These are phyloP conservation scores for Allobates femoralis DNA, from an alignment of 2,797 vertebrate genomes.

Conservation along the genomic window DNA sequence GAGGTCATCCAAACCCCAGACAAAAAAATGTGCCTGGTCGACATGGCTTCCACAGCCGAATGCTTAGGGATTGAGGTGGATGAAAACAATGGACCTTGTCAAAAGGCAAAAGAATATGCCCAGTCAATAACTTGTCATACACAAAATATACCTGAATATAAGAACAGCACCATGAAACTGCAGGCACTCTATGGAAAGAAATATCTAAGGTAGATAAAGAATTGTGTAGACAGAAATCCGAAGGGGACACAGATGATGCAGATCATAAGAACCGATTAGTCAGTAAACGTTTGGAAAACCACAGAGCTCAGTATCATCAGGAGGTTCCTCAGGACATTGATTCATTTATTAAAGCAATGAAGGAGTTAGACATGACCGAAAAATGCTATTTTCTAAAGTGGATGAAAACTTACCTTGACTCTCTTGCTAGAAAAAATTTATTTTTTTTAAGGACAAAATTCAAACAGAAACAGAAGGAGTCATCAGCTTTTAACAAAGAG, in stretches of 20 bases:
- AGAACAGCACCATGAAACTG: slow-evolving; percentile 75
- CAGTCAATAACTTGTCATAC: slow-evolving; percentile 71
- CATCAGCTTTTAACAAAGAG: slow-evolving; percentile 50
- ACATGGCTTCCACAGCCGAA: too few relatives aligned
- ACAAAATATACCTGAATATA: slow-evolving; percentile 66
- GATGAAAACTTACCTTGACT: slow-evolving; percentile 78
- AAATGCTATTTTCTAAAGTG: slow-evolving; percentile 75
- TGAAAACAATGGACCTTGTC: slow-evolving; percentile 76
- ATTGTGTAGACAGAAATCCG: slow-evolving; percentile 71
- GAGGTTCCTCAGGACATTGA: slow-evolving; percentile 75
- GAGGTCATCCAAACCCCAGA: too few relatives aligned
- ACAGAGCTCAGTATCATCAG: slow-evolving; percentile 71
- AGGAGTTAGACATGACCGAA: slow-evolving; percentile 63
- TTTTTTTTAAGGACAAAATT: slow-evolving; percentile 58
- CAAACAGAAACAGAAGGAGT: neutral
- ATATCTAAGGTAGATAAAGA: slow-evolving; percentile 76
- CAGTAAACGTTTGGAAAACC: slow-evolving; percentile 69
- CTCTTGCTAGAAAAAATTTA: slow-evolving; percentile 69
- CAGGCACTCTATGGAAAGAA: slow-evolving; percentile 76
- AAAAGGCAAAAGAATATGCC: slow-evolving; percentile 70
- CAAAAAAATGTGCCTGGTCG: too few relatives aligned
- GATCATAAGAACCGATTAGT: slow-evolving; percentile 69
- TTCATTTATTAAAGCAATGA: neutral
- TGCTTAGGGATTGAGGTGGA: slow-evolving; percentile 71
- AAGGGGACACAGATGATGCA: slow-evolving; percentile 59